Evolutionary conservation across 2,888 invertebrate species (phyloP), one percentile per base, ranked within the genome.

Genomic region (Priocnemis perturbator): DNA sequence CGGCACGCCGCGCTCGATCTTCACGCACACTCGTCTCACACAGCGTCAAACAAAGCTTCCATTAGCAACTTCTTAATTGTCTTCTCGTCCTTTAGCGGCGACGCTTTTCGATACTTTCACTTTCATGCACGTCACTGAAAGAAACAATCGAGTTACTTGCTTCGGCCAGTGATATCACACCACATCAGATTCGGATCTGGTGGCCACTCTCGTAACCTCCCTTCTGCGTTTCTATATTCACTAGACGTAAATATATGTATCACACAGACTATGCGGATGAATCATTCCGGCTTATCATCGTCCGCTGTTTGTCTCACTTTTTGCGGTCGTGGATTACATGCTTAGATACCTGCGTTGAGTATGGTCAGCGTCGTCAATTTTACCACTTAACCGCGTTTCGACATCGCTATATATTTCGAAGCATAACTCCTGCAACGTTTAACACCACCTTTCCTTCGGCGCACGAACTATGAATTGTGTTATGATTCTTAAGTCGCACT

Each of bases 371-470:
- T 62, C 63, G 26, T 30, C 44, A 45, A 50, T 73, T 74, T 69
- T 73, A 62, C 59, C 44, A 50, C 53, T 53, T 52, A 60, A 75
- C 69, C 69, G 61, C 67, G 69, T 74, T 73, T 68, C 61, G 60
- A 62, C 70, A 72, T 72, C 76, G 59, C 64, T 72, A 74, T 70
- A 73, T 61, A 74, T 70, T 74, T 61, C 53, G 65, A 55, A 64
- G 76, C 64, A 72, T 67, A 37, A 37, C 37, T 7, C 37, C 11
- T 11, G 72, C 77, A 75, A 74, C 74, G 77, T 73, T 74, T 76
- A 76, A 76, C 74, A 73, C 52, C 55, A 37, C 47, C 74, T 74
- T 73, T 58, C 9, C 45, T 7, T 52, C 47, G 55, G 37, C 37
- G 14, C 37, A 37, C 14, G 37, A 37, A 37, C 37, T 37, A 37